Evolutionary conservation across 2,113 vertebrate species (phyloP).

Genomic region (Verasper variegatus): DNA sequence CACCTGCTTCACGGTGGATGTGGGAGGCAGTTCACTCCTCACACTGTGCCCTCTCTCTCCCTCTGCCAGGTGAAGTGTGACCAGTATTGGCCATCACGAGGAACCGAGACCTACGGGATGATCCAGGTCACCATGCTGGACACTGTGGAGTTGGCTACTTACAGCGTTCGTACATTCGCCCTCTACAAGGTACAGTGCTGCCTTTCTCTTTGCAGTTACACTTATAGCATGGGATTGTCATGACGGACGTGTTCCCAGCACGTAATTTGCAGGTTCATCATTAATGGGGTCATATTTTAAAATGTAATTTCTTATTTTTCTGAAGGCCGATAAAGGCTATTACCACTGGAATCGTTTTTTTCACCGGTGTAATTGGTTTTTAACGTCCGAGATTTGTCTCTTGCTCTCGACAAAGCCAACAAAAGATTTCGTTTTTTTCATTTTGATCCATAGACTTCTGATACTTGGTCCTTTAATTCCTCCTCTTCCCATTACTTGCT

Average conservation of each 20-base stretch:
- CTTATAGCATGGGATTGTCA: not conserved
- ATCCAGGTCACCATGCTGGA: conserved; percentile 95
- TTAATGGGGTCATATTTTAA: conserved; percentile 34
- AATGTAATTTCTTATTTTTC: conserved; percentile 52
- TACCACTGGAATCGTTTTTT: conserved; percentile 35
- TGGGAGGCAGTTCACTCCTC: conserved; percentile 36
- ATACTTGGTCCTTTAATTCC: conserved; percentile 51
- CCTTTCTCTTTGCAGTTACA: conserved; percentile 32
- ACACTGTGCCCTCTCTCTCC: conserved; percentile 41
- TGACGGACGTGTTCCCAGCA: conserved; percentile 20
- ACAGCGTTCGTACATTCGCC: conserved; percentile 92
- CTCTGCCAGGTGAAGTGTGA: conserved; percentile 92
- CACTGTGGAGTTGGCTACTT: conserved; percentile 93
- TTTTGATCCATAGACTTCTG: conserved; percentile 44
- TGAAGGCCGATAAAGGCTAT: conserved; percentile 47
- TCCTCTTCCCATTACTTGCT: conserved; percentile 37
- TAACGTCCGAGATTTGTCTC: conserved; percentile 48
- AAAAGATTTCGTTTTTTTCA: conserved; percentile 29
- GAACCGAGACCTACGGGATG: conserved; percentile 93
- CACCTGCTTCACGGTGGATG: conserved; percentile 23
- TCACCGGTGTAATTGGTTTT: conserved; percentile 54
- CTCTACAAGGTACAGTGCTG: conserved; percentile 89
- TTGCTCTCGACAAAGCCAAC: conserved; percentile 31
- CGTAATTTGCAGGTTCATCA: conserved; percentile 30
- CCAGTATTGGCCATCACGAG: conserved; percentile 94